phyloP scores from a whole-genome alignment of 2,797 vertebrate species.

The Sciurus vulgaris region DNA sequence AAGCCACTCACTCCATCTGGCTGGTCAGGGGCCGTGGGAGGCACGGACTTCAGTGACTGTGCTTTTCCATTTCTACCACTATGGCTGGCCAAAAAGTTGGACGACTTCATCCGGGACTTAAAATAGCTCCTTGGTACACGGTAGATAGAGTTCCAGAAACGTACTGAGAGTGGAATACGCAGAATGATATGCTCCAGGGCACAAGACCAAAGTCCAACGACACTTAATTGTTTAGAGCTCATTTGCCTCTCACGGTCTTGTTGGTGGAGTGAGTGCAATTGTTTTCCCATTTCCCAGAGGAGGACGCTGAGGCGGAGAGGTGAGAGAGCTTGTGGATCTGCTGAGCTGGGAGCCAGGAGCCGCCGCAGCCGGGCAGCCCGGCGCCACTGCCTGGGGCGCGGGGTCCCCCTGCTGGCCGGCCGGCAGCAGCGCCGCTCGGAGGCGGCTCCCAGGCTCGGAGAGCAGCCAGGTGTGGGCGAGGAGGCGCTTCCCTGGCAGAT shows the following conservation, averaged over 20 bases:
- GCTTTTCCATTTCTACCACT: background rate
- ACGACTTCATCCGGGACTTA: background rate
- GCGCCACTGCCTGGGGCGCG: conserved; percentile 41
- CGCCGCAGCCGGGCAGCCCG: fast-evolving
- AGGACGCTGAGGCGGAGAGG: background rate
- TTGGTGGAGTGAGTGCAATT: fast-evolving
- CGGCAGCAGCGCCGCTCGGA: background rate
- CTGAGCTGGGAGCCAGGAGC: fast-evolving
- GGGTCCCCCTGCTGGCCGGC: conserved; percentile 81
- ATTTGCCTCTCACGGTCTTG: too few species aligned
- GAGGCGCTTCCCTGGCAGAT: background rate
- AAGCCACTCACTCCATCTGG: background rate
- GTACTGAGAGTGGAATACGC: background rate
- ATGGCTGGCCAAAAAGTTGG: background rate
- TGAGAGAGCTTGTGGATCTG: background rate
- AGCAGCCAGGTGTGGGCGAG: background rate
- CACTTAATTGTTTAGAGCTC: background rate
- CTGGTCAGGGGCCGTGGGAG: background rate
- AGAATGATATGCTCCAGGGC: background rate
- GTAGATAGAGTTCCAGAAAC: background rate
- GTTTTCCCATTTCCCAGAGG: background rate
- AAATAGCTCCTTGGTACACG: background rate
- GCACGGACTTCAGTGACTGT: background rate
- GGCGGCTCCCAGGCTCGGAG: background rate
- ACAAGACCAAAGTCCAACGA: background rate